A percentile compares a stretch with the other conserved stretches of the same genome.
Evolutionary conservation across 2,113 vertebrate species (phyloP).

Genomic region (Sander vitreus): DNA sequence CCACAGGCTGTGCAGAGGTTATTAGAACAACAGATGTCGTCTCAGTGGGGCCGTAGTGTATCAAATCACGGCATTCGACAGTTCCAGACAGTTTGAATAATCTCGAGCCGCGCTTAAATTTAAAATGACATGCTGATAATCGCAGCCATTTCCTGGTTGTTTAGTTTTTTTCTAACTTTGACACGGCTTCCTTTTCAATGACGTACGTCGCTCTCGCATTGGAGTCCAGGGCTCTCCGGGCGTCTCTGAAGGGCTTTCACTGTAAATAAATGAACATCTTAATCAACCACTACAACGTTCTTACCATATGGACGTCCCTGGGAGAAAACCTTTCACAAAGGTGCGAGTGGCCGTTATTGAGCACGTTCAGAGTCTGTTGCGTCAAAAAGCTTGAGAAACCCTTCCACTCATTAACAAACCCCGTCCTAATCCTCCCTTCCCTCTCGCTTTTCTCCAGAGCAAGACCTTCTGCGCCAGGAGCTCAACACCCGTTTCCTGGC

Average conservation of each 20-base stretch:
- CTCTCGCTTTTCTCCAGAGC: slow-evolving; percentile 82
- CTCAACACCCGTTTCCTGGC: slow-evolving; percentile 98
- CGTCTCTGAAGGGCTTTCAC: background rate
- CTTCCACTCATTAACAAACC: background rate
- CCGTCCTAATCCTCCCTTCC: slow-evolving; percentile 4
- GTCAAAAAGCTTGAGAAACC: background rate
- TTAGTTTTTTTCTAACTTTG: slow-evolving; percentile 16
- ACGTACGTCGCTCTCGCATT: background rate
- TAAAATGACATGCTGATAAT: slow-evolving; percentile 57
- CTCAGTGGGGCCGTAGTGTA: slow-evolving; percentile 54
- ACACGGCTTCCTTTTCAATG: slow-evolving; percentile 9
- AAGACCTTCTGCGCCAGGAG: slow-evolving; percentile 97
- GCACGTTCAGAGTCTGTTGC: background rate
- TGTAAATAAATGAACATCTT: background rate
- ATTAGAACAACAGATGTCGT: slow-evolving; percentile 67
- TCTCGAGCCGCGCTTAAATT: slow-evolving; percentile 29
- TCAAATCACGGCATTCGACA: slow-evolving; percentile 57
- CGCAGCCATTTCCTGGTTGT: slow-evolving; percentile 39
- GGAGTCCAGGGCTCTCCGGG: background rate
- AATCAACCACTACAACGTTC: background rate
- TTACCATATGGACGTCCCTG: background rate
- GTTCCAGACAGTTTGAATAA: slow-evolving; percentile 60
- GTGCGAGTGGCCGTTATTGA: background rate
- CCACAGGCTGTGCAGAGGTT: slow-evolving; percentile 53
- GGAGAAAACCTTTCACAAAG: background rate